Conservation (phyloP, 2,888 invertebrate genomes). For the Scaptomyza reducta region DNA sequence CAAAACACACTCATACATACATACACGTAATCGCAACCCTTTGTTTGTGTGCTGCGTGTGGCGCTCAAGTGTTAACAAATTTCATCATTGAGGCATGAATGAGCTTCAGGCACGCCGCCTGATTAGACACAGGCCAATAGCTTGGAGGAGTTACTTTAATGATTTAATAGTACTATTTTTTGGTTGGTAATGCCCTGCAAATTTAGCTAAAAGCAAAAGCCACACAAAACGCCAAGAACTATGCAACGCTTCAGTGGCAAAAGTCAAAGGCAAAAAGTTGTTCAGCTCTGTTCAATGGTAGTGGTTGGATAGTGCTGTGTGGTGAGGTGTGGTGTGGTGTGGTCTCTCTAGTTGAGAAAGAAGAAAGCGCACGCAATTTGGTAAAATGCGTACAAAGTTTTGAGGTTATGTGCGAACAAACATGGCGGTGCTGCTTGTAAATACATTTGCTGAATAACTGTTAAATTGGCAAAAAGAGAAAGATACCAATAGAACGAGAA, state of each 20-base stretch:
- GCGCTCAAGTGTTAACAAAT: slow-evolving; percentile 72
- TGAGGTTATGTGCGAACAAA: slow-evolving; percentile 73
- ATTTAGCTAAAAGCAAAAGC: slow-evolving; percentile 73
- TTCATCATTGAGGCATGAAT: slow-evolving; percentile 77
- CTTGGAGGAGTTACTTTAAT: slow-evolving; percentile 34
- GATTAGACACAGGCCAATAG: slow-evolving; percentile 62
- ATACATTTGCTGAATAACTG: slow-evolving; percentile 76
- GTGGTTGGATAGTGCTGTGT: slow-evolving; percentile 3
- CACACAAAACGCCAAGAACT: slow-evolving; percentile 67
- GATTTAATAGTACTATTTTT: slow-evolving; percentile 40
- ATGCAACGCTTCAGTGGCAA: slow-evolving; percentile 57
- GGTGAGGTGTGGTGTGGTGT: background rate
- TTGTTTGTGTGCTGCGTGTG: slow-evolving; percentile 43
- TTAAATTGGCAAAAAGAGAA: slow-evolving; percentile 39
- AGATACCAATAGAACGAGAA: slow-evolving; percentile 8
- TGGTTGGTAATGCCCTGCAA: slow-evolving; percentile 27
- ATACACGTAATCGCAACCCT: background rate
- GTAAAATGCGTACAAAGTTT: slow-evolving; percentile 72
- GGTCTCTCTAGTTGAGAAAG: slow-evolving; percentile 25
- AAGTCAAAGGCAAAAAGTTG: slow-evolving; percentile 65
- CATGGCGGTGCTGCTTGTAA: slow-evolving; percentile 72
- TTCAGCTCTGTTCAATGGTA: slow-evolving; percentile 9
- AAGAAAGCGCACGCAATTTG: slow-evolving; percentile 72
- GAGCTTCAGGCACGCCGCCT: slow-evolving; percentile 61
- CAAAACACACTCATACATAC: slow-evolving; percentile 4